Percentiles rank a stretch among this genome's conserved stretches.
phyloP scores from a whole-genome alignment of 2,113 vertebrate species.

The Tiliqua scincoides region DNA sequence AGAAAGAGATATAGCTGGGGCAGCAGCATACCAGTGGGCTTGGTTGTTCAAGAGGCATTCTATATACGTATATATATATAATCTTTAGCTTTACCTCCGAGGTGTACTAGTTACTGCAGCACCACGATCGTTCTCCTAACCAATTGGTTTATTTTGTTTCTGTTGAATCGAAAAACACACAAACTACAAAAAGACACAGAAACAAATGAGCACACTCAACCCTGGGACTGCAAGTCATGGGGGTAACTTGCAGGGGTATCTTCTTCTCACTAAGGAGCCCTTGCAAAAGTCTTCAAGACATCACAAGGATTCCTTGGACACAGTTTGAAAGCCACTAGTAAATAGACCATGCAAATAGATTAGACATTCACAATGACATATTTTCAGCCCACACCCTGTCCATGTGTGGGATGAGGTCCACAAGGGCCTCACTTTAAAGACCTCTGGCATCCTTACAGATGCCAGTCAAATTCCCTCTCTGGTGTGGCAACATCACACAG shows the following conservation, averaged over 20 bases:
- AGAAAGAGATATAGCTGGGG: too few species aligned
- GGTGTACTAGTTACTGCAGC: too few species aligned
- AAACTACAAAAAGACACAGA: background rate
- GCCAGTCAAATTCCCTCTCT: background rate
- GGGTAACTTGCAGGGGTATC: too few species aligned
- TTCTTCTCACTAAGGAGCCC: background rate
- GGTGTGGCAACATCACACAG: background rate
- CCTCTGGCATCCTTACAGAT: background rate
- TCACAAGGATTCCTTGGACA: background rate
- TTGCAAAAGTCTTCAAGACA: background rate
- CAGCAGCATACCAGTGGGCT: too few species aligned
- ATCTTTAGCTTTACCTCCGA: too few species aligned
- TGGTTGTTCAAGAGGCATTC: too few species aligned
- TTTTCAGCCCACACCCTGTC: too few species aligned
- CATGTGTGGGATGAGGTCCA: background rate
- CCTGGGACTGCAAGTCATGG: background rate
- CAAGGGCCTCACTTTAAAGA: background rate
- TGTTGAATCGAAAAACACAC: background rate
- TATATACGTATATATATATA: too few species aligned
- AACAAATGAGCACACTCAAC: background rate
- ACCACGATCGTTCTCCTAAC: too few species aligned
- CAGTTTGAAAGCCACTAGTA: background rate
- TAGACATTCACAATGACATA: background rate
- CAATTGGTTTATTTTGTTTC: too few species aligned
- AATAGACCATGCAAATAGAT: background rate